Evolutionary conservation across 2,113 vertebrate species (phyloP).

Genomic region (Grammomys surdaster): DNA sequence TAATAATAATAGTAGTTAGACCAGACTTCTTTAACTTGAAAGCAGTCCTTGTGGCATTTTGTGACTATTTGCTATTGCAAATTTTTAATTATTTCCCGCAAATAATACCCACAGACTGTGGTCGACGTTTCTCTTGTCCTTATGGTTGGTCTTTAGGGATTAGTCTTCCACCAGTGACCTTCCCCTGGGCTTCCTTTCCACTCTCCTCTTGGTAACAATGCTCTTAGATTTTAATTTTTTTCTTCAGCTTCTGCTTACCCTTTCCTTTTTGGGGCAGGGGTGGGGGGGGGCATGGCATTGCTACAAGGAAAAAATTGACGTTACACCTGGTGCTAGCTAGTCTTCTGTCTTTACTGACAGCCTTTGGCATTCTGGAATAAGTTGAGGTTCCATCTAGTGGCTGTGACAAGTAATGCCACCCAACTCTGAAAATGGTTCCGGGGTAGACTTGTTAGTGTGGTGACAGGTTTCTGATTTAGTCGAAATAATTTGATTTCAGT

Average conservation of each 20-base stretch:
- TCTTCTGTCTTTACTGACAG: neutral
- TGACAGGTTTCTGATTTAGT: neutral
- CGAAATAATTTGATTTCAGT: slow-evolving; percentile 18
- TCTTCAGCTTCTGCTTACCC: neutral
- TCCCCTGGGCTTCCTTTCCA: neutral
- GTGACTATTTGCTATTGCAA: slow-evolving; percentile 19
- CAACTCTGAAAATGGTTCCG: neutral
- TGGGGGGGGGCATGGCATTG: neutral
- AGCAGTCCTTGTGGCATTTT: neutral
- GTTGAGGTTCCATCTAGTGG: slow-evolving; percentile 73
- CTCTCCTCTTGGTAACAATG: neutral
- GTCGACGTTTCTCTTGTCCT: neutral
- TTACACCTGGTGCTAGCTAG: neutral
- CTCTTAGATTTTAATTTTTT: slow-evolving; percentile 14
- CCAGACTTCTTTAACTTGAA: neutral
- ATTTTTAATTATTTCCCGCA: neutral
- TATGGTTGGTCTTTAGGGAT: neutral
- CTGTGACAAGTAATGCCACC: neutral
- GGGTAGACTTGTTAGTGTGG: neutral
- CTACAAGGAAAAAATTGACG: neutral
- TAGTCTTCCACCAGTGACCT: neutral
- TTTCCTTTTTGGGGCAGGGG: neutral
- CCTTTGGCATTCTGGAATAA: neutral
- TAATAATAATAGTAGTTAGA: neutral
- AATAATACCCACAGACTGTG: neutral